Base-by-base conservation (phyloP, 2,888 invertebrate genomes). In the Lycophotia porphyrea region DNA sequence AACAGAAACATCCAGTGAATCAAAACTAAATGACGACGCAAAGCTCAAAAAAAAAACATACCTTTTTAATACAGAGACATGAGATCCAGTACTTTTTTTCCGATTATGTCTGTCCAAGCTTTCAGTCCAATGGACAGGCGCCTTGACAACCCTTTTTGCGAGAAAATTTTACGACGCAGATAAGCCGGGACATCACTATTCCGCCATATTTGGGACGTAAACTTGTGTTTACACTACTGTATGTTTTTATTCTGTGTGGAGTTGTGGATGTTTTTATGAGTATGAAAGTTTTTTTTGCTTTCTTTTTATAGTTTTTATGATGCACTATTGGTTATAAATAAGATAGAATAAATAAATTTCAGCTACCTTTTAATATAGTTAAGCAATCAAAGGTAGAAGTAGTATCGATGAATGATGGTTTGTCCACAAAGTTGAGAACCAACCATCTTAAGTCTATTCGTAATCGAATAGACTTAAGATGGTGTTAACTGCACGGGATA, bases 141-240 rank as follows among this genome's bases (percentile, higher is more conserved):
- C 64, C 85, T 36, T 82, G 27, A 60, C 49, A 82, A 82, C 64
- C 85, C 79, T 78, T 82, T 85, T 85, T 42, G 61, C 60, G 24
- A 42, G 64, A 63, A 70, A 55, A 70, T 78, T 85, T 82, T 82
- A 83, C 79, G 85, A 74, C 36, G 58, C 83, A 61, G 82, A 82
- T 82, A 82, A 83, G 71, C 83, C 4, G 15, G 68, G 60, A 85
- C 78, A 82, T 85, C 71, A 85, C 83, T 77, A 71, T 67, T n/a
- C 72, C 66, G 71, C 78, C 71, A 74, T 76, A 76, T 82, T 85
- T 66, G 47, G 42, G 42, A 74, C 64, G 47, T 73, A 71, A 74
- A 74, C 60, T 68, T 74, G 34, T 72, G 61, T 78, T 71, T 52
- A 71, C 47, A 61, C 27, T 15, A 42, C n/a, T 61, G 11, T 42